These are phyloP conservation scores for Meda fulgida DNA, from an alignment of 2,797 vertebrate genomes.

Conservation along the genomic window DNA sequence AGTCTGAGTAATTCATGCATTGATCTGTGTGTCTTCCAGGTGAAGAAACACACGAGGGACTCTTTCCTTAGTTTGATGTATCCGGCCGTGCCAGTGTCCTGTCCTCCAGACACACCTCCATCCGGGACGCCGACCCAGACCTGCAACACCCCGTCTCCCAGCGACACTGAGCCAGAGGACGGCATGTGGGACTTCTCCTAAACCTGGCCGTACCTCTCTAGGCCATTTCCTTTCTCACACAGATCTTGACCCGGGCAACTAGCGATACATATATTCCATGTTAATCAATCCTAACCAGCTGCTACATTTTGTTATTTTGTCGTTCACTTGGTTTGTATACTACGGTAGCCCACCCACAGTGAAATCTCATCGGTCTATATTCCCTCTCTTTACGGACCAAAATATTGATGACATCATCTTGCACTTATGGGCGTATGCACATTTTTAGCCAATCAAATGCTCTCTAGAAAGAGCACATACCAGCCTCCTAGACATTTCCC, in stretches of 20 bases:
- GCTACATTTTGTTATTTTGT: neutral
- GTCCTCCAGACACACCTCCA: slow-evolving; percentile 71
- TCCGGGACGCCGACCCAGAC: slow-evolving; percentile 69
- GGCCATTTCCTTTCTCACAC: neutral
- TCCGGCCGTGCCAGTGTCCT: slow-evolving; percentile 81
- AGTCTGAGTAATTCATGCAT: neutral
- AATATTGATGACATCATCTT: neutral
- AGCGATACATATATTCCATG: neutral
- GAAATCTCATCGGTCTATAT: neutral
- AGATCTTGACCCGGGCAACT: neutral
- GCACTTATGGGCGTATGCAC: neutral
- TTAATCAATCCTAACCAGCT: slow-evolving; percentile 6
- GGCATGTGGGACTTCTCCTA: slow-evolving; percentile 80
- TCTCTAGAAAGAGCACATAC: neutral
- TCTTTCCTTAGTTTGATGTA: slow-evolving; percentile 90
- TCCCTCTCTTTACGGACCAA: neutral
- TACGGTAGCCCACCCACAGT: neutral
- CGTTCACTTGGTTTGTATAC: neutral
- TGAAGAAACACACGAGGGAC: slow-evolving; percentile 88
- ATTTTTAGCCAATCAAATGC: slow-evolving; percentile 21
- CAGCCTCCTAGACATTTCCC: neutral
- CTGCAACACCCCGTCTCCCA: slow-evolving; percentile 63
- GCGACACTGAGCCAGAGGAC: slow-evolving; percentile 61
- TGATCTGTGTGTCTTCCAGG: slow-evolving; percentile 67
- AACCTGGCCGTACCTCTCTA: neutral